Evolutionary conservation across 1,140 invertebrate species (phyloP).

Genomic region (Bombus haemorrhoidalis): DNA sequence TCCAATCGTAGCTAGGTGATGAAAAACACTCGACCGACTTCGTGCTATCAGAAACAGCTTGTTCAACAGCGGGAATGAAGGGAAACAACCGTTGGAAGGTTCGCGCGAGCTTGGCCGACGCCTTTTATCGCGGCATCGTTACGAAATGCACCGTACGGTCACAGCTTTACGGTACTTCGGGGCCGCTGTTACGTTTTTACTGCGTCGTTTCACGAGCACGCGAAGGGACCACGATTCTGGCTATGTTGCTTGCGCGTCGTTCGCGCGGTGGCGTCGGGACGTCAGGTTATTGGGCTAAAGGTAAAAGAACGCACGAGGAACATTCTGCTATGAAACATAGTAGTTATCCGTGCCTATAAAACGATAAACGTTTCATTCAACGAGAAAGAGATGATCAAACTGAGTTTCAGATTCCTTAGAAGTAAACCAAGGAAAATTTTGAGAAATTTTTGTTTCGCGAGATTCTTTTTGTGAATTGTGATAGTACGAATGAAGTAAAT

Average conservation of each 20-base stretch:
- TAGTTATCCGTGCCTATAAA: too few species aligned
- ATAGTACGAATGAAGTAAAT: too few species aligned
- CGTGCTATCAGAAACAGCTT: conserved; percentile 30
- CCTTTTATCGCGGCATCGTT: conserved; percentile 78
- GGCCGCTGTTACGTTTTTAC: conserved; percentile 82
- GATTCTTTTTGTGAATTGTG: too few species aligned
- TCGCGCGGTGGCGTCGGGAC: conserved; percentile 27
- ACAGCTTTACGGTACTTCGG: conserved; percentile 82
- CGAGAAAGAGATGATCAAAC: too few species aligned
- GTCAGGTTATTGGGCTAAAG: background rate
- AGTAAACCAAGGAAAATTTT: too few species aligned
- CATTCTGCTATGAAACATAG: too few species aligned
- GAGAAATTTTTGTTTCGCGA: too few species aligned
- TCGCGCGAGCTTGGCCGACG: conserved; percentile 42
- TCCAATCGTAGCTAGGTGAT: background rate
- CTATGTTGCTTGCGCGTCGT: conserved; percentile 57
- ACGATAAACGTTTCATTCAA: too few species aligned
- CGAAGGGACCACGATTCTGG: conserved; percentile 70
- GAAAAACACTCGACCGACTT: background rate
- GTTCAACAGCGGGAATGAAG: conserved; percentile 28
- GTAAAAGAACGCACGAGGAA: too few species aligned
- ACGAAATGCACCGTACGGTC: conserved; percentile 80
- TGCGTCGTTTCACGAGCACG: conserved; percentile 77
- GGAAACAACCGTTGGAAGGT: conserved; percentile 22
- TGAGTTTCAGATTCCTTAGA: too few species aligned